phyloP scores from a whole-genome alignment of 2,797 vertebrate species.

The Falco berigora region DNA sequence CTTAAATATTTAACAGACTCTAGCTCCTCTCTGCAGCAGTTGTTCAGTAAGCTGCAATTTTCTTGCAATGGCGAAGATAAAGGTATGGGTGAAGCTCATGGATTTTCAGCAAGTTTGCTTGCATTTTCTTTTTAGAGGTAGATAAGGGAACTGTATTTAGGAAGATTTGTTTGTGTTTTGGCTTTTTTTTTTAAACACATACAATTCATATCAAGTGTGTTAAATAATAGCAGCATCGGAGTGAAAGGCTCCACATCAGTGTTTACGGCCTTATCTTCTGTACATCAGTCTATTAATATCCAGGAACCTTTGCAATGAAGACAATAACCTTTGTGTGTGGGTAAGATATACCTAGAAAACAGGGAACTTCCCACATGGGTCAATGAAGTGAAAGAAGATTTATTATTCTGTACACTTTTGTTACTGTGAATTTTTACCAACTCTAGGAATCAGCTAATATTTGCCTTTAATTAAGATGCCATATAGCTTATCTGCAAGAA shows the following conservation, averaged over 20 bases:
- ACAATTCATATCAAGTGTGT: background rate
- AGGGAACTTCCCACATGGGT: background rate
- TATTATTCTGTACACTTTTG: background rate
- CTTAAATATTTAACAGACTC: background rate
- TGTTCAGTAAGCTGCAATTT: background rate
- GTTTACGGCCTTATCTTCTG: background rate
- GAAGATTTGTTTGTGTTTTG: background rate
- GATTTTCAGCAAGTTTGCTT: background rate
- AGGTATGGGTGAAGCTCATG: background rate
- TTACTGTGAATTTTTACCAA: background rate
- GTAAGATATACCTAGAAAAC: background rate
- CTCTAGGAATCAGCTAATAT: background rate
- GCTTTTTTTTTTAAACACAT: background rate
- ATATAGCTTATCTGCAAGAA: background rate
- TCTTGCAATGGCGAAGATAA: background rate
- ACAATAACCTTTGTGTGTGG: background rate
- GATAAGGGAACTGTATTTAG: background rate
- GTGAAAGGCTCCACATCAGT: background rate
- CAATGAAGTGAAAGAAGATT: background rate
- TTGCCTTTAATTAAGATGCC: background rate
- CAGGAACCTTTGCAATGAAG: background rate
- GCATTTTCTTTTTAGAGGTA: background rate
- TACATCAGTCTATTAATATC: background rate
- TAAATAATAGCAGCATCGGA: background rate
- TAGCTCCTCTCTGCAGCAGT: background rate